Evolutionary conservation across 2,888 invertebrate species (phyloP), one percentile per base, ranked within the genome.

Genomic region (Seira ritae): DNA sequence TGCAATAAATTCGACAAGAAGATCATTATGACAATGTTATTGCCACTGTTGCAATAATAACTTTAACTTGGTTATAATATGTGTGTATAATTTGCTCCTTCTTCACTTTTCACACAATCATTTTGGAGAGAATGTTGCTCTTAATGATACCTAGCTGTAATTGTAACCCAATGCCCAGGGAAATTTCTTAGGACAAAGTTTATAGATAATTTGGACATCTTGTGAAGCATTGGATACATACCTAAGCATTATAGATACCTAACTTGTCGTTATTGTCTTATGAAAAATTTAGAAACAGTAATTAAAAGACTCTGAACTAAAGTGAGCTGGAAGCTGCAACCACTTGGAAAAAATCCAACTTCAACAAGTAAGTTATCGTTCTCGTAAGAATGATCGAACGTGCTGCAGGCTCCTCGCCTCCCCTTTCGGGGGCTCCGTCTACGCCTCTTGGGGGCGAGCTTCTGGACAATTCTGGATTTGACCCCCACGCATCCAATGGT

Each of bases 371-470:
- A 12, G 17, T 55, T 55, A 55, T 2, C 55, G 55, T 55, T 15
- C 55, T 31, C 55, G 3, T 12, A 22, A 82, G 68, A 65, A 86
- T 86, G 84, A 84, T 86, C 83, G 86, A 86, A 69, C 79, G 74
- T 70, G 74, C 71, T 6, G 65, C 83, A 17, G 82, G 84, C 19
- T 82, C 86, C 67, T 86, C 86, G 80, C 84, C 86, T 37, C 74
- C 86, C 15, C 75, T 84, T 76, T 82, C 84, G 15, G 83, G 84
- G 62, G 84, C 80, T 15, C 79, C 84, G 31, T 84, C 86, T 19
- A 83, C 86, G 42, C 84, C 86, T 22, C 69, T 86, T 46, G 84
- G 83, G 68, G 60, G 60, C 10, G 86, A 86, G 37, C 55, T 86
- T 1, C 42, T 86, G 71, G 83, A 67, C 60, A 84, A 86, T 37